Conservation (phyloP, 1,140 invertebrate species). For the Drosophila kikkawai region DNA sequence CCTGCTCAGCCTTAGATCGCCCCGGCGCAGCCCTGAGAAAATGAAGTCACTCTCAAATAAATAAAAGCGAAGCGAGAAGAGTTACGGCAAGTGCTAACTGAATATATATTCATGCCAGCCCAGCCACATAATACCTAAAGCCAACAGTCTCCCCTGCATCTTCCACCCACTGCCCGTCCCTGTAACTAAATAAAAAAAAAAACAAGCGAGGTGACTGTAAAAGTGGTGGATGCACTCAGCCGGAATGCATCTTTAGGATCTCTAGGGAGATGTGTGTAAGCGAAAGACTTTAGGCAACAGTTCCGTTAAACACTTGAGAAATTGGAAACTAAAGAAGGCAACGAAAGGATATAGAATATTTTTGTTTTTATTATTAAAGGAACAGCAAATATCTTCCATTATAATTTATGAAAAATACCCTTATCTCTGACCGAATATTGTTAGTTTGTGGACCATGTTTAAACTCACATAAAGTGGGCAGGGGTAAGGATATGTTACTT, state of each 20-base stretch:
- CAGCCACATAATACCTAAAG: constrained; percentile 41
- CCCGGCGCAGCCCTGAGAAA: constrained; percentile 62
- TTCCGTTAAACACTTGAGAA: background rate
- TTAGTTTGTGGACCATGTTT: too few species aligned
- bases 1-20: constrained; percentile 30
- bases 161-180: constrained; percentile 1
- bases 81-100: constrained; percentile 78
- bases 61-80: constrained; percentile 60
- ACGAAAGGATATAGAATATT: background rate
- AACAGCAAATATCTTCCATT: too few species aligned
- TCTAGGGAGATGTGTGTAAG: background rate
- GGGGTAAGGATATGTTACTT: too few species aligned
- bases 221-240: constrained; percentile 13
- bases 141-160: constrained; percentile 22
- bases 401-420: too few species aligned
- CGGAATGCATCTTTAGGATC: constrained; percentile 2
- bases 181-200: constrained; percentile 30
- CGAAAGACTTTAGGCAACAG: background rate
- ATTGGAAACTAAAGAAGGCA: background rate
- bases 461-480: too few species aligned
- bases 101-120: constrained; percentile 58
- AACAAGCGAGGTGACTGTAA: constrained; percentile 12
- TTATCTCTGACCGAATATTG: too few species aligned
- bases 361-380: too few species aligned
- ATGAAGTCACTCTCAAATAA: constrained; percentile 71